phyloP scores from a whole-genome alignment of 2,113 vertebrate genomes.

The Colistium nudipinnis region DNA sequence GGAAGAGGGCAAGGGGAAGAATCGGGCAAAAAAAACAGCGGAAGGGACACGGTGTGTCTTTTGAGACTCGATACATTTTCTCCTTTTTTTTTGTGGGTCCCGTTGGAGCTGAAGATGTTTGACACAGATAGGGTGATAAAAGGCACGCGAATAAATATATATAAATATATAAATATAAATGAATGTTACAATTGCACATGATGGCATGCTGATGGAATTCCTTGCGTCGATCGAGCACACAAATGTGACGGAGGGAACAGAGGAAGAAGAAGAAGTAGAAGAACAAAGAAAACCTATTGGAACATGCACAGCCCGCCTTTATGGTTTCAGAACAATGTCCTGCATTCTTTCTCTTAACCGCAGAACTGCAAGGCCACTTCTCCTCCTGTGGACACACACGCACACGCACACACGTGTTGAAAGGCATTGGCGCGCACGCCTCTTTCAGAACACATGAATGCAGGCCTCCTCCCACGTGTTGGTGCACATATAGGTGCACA shows the following conservation, averaged over 20 bases:
- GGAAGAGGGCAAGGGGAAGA: slow-evolving; percentile 11
- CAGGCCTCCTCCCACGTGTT: slow-evolving; percentile 25
- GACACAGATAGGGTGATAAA: slow-evolving; percentile 46
- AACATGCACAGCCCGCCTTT: slow-evolving; percentile 66
- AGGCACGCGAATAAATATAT: slow-evolving; percentile 29
- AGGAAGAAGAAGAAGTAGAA: slow-evolving; percentile 3
- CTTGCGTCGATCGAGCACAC: slow-evolving; percentile 63
- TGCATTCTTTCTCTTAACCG: slow-evolving; percentile 72
- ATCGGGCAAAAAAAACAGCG: slow-evolving; percentile 1
- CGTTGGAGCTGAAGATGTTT: slow-evolving; percentile 39
- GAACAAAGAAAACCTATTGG: too few relatives aligned
- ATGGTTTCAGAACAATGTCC: slow-evolving; percentile 78
- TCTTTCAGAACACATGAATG: slow-evolving; percentile 7
- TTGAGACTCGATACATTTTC: slow-evolving; percentile 9
- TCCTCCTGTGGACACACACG: slow-evolving; percentile 2
- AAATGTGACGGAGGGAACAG: slow-evolving; percentile 52
- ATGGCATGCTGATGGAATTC: slow-evolving; percentile 64
- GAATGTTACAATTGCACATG: slow-evolving; percentile 48
- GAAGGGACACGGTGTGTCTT: slow-evolving; percentile 15
- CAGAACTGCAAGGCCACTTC: slow-evolving; percentile 63
- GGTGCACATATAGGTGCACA: slow-evolving; percentile 10
- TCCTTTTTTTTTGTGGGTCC: slow-evolving; percentile 27
- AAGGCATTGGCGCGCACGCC: slow-evolving; percentile 24
- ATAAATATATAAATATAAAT: slow-evolving; percentile 38
- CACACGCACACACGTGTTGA: slow-evolving; percentile 1